A percentile compares a stretch with the other conserved stretches of the same genome.
phyloP scores from a whole-genome alignment of 2,113 vertebrate genomes.

The Vidua chalybeata region DNA sequence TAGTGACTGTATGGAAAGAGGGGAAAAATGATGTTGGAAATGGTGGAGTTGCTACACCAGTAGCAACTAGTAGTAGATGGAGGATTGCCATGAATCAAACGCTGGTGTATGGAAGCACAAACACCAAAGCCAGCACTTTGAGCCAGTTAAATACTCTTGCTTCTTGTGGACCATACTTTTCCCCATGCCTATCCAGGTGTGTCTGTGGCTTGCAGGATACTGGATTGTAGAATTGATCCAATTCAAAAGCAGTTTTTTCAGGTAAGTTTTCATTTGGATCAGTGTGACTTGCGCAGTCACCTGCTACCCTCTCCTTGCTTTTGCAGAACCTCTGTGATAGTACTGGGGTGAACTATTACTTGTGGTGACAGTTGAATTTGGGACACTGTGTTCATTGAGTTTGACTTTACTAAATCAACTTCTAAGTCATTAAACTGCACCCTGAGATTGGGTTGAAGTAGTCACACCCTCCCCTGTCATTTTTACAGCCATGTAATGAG shows the following conservation, averaged over 20 bases:
- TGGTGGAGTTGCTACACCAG: background rate
- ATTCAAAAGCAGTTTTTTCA: background rate
- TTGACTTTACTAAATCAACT: background rate
- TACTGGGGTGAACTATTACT: background rate
- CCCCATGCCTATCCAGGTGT: fast-evolving
- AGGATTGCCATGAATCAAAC: background rate
- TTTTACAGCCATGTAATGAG: background rate
- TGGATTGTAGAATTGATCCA: background rate
- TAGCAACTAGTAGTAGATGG: background rate
- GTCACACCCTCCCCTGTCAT: background rate
- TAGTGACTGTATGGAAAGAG: background rate
- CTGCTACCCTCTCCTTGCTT: background rate
- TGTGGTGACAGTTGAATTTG: background rate
- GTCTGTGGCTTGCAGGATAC: background rate
- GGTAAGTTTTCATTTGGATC: background rate
- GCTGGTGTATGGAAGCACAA: background rate
- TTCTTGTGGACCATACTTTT: background rate
- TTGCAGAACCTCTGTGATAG: background rate
- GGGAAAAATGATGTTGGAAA: background rate
- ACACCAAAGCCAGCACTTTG: background rate
- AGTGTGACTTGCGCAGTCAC: fast-evolving
- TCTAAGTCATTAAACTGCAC: background rate
- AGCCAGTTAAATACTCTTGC: background rate
- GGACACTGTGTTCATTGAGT: background rate
- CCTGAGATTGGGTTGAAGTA: background rate